phyloP scores from a whole-genome alignment of 1,140 invertebrate genomes.

The Bombyx mori region DNA sequence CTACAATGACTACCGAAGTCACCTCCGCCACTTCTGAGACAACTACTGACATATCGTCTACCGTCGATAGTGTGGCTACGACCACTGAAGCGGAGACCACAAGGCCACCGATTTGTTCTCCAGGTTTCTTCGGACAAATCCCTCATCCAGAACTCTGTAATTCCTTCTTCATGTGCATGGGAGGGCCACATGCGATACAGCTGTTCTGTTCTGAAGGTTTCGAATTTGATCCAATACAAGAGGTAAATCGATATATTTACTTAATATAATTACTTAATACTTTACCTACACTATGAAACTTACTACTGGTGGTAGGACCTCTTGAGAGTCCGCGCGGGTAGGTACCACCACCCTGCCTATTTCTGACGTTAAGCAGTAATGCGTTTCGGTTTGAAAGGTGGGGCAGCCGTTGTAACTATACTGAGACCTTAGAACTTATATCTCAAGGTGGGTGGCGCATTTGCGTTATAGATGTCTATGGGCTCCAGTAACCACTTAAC shows the following conservation, averaged over 20 bases:
- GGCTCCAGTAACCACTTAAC: too few species aligned
- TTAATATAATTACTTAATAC: too few species aligned
- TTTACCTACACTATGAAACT: too few species aligned
- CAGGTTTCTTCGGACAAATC: constrained; percentile 9
- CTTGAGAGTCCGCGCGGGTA: too few species aligned
- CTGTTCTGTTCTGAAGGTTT: constrained; percentile 13
- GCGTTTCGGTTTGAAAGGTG: too few species aligned
- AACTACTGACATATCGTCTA: constrained; percentile 3
- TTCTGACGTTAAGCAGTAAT: too few species aligned
- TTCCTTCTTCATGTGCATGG: constrained; percentile 15
- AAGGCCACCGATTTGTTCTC: constrained; percentile 3
- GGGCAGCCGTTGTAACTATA: too few species aligned
- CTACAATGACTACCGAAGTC: constrained; percentile 1
- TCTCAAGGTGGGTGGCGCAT: too few species aligned
- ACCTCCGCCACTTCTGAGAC: neutral
- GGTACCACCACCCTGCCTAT: too few species aligned
- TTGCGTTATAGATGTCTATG: too few species aligned
- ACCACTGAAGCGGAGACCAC: neutral
- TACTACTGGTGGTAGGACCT: too few species aligned
- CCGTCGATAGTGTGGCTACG: neutral
- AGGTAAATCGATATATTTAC: neutral
- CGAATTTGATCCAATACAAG: constrained; percentile 6
- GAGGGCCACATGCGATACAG: constrained; percentile 8
- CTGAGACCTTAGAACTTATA: too few species aligned
- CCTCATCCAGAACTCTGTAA: constrained; percentile 20